Evolutionary conservation across 2,113 vertebrate species (phyloP), one percentile per base, ranked within the genome.

Genomic region (Callipepla californica): DNA sequence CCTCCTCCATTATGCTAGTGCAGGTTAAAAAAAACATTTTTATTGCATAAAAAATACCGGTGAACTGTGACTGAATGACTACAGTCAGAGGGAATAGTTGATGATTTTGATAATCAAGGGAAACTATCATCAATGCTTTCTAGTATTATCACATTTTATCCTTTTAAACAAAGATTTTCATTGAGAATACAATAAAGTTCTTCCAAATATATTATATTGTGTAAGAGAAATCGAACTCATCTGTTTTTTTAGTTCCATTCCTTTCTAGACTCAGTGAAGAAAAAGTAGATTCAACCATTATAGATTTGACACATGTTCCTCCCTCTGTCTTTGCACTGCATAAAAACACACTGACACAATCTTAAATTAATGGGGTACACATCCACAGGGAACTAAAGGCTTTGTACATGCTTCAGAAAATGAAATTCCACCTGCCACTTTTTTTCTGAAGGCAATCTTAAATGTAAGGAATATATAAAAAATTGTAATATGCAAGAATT

Each of bases 1-100:
- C 5, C 7, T 70, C 26, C 72, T 75, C 38, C 25, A 47, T 7
- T 57, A 5, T 34, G n/a, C 4, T 82, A 8, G 7, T 67, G 15
- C 38, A 93, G 78, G 79, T 95, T 73, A 70, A 55, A 95, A 74
- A 95, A 74, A 25, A 59, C 5, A 38, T 62, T 79, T n/a, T 6
- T 55, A 53, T 68, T 30, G n/a, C 17, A 30, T 20, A 21, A 0
- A 79, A 87, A 91, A 63, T 26, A 70, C 16, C 3, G n/a, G 9
- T 67, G 25, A 82, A 79, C 80, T 30, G 9, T 73, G 59, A 62
- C 21, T 38, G 81, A 79, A 72, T 32, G 1, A 16, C 30, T 53
- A 8, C 4, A 62, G 47, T 61, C 73, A 66, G 38, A 20, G 86
- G 76, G 28, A 70, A 68, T 7, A 4, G 2, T 53, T 67, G 17